A percentile compares a stretch with the other conserved stretches of the same genome.
Evolutionary conservation across 2,888 invertebrate species (phyloP).

Genomic region (Phortica magna): DNA sequence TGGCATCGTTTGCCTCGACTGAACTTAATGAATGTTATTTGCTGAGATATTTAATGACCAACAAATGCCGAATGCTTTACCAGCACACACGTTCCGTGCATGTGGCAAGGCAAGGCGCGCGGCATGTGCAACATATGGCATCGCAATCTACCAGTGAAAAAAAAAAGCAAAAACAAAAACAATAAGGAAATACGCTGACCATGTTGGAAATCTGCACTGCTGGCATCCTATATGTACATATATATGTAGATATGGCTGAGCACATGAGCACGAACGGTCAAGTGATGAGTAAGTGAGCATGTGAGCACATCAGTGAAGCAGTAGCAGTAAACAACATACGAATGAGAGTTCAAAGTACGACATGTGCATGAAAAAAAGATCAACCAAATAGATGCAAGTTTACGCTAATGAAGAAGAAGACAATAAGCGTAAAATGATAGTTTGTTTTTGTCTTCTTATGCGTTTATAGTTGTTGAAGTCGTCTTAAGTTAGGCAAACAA

Average conservation of each 20-base stretch:
- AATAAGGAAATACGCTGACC: neutral
- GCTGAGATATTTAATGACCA: slow-evolving; percentile 24
- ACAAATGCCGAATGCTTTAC: slow-evolving; percentile 1
- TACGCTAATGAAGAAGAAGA: neutral
- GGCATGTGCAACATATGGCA: neutral
- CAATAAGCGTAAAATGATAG: neutral
- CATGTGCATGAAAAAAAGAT: neutral
- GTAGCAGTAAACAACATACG: neutral
- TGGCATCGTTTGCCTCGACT: neutral
- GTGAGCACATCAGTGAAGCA: neutral
- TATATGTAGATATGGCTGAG: neutral
- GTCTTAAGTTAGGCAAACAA: slow-evolving; percentile 7
- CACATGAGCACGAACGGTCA: neutral
- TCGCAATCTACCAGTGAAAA: neutral
- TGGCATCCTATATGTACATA: neutral
- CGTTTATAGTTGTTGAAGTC: neutral
- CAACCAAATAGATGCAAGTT: neutral
- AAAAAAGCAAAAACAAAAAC: slow-evolving; percentile 1
- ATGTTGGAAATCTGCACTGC: slow-evolving; percentile 13
- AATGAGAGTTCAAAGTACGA: slow-evolving; percentile 1
- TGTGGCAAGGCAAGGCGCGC: neutral
- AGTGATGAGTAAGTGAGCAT: slow-evolving; percentile 16
- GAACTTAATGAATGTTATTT: slow-evolving; percentile 32
- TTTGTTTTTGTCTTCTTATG: neutral
- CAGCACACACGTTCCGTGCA: neutral